phyloP scores from a whole-genome alignment of 2,113 vertebrate genomes.

The Thymallus thymallus region DNA sequence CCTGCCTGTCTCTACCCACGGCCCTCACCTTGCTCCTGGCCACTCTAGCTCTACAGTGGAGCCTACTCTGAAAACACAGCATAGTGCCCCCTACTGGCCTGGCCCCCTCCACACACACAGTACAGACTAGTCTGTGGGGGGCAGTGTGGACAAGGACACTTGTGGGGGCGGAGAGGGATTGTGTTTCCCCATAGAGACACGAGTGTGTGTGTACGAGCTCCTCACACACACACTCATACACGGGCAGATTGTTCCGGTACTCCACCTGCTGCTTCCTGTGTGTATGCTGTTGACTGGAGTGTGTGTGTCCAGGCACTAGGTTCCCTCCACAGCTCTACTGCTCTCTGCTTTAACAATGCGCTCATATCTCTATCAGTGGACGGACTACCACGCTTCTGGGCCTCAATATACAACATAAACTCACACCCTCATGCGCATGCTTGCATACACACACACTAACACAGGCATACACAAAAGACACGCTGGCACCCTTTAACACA shows the following conservation, averaged over 20 bases:
- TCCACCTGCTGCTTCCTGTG: too few species aligned
- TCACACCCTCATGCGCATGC: background rate
- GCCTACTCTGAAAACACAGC: constrained; percentile 57
- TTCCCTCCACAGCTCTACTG: too few species aligned
- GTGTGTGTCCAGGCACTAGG: too few species aligned
- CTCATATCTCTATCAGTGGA: constrained; percentile 7
- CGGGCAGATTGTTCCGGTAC: too few species aligned
- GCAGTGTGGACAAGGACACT: background rate
- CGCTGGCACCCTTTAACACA: too few species aligned
- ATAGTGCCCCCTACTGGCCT: background rate
- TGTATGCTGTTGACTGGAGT: too few species aligned
- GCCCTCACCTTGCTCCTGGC: constrained; percentile 43
- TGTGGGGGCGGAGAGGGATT: background rate
- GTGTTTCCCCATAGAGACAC: background rate
- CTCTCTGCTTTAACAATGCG: constrained; percentile 14
- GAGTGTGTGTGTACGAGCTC: background rate
- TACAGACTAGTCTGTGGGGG: background rate
- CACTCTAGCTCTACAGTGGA: constrained; percentile 64
- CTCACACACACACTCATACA: too few species aligned
- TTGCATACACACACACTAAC: background rate
- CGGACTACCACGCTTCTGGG: background rate
- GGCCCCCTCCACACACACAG: constrained; percentile 9
- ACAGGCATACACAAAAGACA: too few species aligned
- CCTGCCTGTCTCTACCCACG: constrained; percentile 24
- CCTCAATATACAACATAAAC: background rate